phyloP scores from a whole-genome alignment of 2,113 vertebrate species.

The Penelope pileata region DNA sequence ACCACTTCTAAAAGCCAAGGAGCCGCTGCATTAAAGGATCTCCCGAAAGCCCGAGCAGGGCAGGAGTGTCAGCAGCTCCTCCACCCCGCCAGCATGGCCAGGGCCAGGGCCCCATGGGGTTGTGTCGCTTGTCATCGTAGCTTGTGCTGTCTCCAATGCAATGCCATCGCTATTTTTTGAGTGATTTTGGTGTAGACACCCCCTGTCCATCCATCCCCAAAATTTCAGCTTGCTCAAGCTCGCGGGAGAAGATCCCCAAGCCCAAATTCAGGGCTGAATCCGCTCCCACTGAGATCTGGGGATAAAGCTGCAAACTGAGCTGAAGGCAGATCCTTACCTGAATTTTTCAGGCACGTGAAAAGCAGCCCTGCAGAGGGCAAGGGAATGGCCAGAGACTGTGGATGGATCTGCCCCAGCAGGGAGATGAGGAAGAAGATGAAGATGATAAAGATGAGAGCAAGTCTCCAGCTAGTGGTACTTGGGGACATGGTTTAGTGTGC shows the following conservation, averaged over 20 bases:
- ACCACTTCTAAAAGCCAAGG: slow-evolving; percentile 27
- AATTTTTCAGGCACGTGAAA: not conserved
- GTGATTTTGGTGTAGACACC: not conserved
- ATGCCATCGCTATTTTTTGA: not conserved
- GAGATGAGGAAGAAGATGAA: not conserved
- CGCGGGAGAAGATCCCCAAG: not conserved
- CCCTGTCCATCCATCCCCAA: not conserved
- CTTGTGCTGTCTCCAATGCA: not conserved
- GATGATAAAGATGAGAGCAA: not conserved
- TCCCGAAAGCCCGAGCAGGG: slow-evolving; percentile 8
- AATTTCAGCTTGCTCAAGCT: not conserved
- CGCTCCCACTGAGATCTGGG: not conserved
- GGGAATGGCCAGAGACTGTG: rapidly evolving
- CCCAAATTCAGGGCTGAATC: not conserved
- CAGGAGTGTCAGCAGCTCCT: not conserved
- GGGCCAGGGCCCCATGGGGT: not conserved
- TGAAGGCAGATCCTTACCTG: not conserved
- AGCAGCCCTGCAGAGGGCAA: not conserved
- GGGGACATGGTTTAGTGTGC: too few species aligned
- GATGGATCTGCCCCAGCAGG: not conserved
- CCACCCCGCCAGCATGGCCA: not conserved
- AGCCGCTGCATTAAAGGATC: not conserved
- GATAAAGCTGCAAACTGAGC: not conserved
- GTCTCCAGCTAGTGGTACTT: not conserved
- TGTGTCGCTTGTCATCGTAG: not conserved